Conservation (phyloP, 2,888 invertebrate species). For the Andrena praecox region DNA sequence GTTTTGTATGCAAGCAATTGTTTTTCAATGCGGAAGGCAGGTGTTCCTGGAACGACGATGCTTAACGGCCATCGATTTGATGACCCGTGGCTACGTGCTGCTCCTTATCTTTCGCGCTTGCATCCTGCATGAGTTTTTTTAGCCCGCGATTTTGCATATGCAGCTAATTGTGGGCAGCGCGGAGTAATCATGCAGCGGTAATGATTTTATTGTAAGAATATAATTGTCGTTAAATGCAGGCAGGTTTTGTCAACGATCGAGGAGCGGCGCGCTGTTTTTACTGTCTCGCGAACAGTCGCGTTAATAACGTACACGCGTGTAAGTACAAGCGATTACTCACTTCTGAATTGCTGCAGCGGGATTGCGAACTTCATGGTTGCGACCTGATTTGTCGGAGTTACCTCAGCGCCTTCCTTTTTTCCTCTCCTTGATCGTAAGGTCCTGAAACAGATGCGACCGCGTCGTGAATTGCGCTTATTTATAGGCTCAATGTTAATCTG, state of each 20-base stretch:
- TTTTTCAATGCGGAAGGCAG: no score
- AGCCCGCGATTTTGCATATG: not conserved
- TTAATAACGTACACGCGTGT: not conserved
- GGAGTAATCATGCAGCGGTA: no score
- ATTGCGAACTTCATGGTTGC: constrained; percentile 79
- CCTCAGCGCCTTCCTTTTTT: constrained; percentile 38
- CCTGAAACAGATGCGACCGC: constrained; percentile 54
- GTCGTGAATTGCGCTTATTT: not conserved
- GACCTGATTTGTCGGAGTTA: constrained; percentile 52
- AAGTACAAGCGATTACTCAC: constrained; percentile 75
- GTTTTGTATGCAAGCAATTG: no score
- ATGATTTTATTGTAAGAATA: not conserved
- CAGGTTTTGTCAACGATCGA: no score
- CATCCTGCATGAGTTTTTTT: not conserved
- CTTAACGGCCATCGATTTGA: not conserved
- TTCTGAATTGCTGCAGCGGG: constrained; percentile 81
- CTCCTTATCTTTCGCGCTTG: not conserved
- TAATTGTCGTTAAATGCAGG: not conserved
- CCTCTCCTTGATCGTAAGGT: constrained; percentile 52
- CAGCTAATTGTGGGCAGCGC: not conserved
- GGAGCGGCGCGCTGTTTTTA: not conserved
- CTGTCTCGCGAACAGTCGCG: not conserved
- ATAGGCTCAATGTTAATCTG: constrained; percentile 1
- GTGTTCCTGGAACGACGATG: not conserved
- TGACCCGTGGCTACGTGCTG: not conserved